Conservation (phyloP, 2,113 vertebrate species). For the Hassar affinis region DNA sequence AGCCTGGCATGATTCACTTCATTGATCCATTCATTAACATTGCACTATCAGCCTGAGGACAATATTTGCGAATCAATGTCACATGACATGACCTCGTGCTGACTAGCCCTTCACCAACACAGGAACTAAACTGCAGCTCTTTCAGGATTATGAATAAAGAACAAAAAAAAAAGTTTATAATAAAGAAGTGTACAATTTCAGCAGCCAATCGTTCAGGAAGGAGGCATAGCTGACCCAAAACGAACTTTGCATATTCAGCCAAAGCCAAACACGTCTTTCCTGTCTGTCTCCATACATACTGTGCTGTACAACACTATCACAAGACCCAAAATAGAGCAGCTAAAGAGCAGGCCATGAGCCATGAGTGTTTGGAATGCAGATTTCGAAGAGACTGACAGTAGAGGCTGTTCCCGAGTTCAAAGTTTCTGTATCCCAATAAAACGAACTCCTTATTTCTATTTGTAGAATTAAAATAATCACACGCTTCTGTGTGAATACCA, state of each 20-base stretch:
- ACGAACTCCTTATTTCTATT: conserved; percentile 43
- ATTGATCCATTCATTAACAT: conserved; percentile 71
- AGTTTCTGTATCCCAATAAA: conserved; percentile 52
- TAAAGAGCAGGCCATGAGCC: conserved; percentile 49
- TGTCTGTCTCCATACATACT: conserved; percentile 53
- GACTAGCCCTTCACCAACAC: conserved; percentile 12
- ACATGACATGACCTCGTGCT: conserved; percentile 38
- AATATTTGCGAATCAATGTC: conserved; percentile 70
- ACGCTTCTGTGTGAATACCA: neutral
- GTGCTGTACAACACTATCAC: conserved; percentile 51
- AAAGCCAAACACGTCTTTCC: conserved; percentile 49
- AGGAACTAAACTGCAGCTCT: neutral
- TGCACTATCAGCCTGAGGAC: conserved; percentile 67
- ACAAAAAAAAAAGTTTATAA: conserved; percentile 2
- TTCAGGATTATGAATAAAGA: conserved; percentile 4
- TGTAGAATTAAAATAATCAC: conserved; percentile 35
- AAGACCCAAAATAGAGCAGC: conserved; percentile 50
- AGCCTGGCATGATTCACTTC: conserved; percentile 65
- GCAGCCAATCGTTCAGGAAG: conserved; percentile 36
- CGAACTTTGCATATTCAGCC: conserved; percentile 36
- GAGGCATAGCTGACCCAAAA: conserved; percentile 32
- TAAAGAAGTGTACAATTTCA: neutral
- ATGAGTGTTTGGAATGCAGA: conserved; percentile 47
- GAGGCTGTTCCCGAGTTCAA: conserved; percentile 46
- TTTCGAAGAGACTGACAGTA: conserved; percentile 52